These are phyloP conservation scores for Ceraclea dissimilis DNA, from an alignment of 2,888 invertebrate genomes.

Conservation along the genomic window DNA sequence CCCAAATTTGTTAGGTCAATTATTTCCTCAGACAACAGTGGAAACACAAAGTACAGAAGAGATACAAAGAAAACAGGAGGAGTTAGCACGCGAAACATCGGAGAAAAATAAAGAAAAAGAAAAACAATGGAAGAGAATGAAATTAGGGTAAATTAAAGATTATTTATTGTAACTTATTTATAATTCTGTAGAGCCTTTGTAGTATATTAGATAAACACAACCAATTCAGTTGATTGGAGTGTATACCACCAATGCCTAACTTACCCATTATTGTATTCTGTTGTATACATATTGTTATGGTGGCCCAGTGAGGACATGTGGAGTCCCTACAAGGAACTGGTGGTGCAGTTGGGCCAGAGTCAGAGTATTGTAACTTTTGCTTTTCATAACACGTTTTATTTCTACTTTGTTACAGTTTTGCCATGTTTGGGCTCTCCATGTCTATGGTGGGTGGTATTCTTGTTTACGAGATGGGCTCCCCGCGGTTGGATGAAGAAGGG, in stretches of 20 bases:
- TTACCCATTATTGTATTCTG: too few relatives aligned
- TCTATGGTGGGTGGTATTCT: constrained; percentile 52
- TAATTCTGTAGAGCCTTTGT: neutral
- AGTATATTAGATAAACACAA: neutral
- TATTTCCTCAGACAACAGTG: constrained; percentile 50
- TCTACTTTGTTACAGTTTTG: constrained; percentile 38
- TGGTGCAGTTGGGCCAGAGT: constrained; percentile 60
- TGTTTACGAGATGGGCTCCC: constrained; percentile 67
- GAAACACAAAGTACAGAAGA: constrained; percentile 40
- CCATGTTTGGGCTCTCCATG: constrained; percentile 54
- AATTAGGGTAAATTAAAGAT: constrained; percentile 46
- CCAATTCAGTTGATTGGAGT: too few relatives aligned
- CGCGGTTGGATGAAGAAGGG: constrained; percentile 64
- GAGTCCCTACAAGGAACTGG: constrained; percentile 76
- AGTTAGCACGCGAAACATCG: constrained; percentile 47
- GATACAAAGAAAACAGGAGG: constrained; percentile 48
- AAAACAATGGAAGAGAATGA: constrained; percentile 66
- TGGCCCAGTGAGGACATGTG: constrained; percentile 74
- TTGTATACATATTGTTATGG: too few relatives aligned
- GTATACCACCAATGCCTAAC: too few relatives aligned
- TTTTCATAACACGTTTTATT: too few relatives aligned
- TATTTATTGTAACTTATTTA: neutral
- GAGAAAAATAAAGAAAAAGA: constrained; percentile 56
- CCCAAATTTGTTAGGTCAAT: constrained; percentile 44
- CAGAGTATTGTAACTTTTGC: constrained; percentile 20